Percentiles rank a stretch among this genome's conserved stretches.
Conservation (phyloP, 1,140 invertebrate species). For the Macrocentrus cingulum region DNA sequence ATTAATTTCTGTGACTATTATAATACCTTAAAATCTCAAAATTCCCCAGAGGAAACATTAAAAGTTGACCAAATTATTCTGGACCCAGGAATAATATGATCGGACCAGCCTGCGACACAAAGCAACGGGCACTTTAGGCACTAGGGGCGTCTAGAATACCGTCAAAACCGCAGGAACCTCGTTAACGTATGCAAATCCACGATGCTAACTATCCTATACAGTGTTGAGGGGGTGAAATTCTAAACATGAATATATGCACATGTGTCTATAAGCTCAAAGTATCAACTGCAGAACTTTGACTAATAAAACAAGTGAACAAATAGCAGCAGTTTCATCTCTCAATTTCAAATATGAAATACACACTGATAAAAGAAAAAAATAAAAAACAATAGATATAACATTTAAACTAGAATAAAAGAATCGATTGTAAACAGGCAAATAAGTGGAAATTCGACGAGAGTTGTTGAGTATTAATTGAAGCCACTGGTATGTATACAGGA, state of each 20-base stretch:
- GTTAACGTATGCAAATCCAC: conserved; percentile 56
- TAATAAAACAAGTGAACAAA: not conserved
- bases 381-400: too few species aligned
- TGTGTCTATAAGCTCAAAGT: not conserved
- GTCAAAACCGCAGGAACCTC: conserved; percentile 62
- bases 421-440: too few species aligned
- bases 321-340: too few species aligned
- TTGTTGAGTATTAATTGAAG: not conserved
- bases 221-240: not conserved
- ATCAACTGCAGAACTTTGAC: not conserved
- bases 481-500: not conserved
- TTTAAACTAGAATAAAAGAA: not conserved
- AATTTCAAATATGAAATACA: not conserved
- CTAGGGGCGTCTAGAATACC: conserved; percentile 53
- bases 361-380: not conserved
- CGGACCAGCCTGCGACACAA: not conserved
- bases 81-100: too few species aligned
- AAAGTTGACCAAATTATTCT: too few species aligned
- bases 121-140: conserved; percentile 33
- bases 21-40: too few species aligned
- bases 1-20: too few species aligned
- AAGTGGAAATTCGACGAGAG: too few species aligned
- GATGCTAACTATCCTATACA: conserved; percentile 48
- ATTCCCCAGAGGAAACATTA: not conserved
- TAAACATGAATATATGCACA: not conserved